Base-by-base conservation (phyloP, 2,113 vertebrate genomes). In the Egretta garzetta region DNA sequence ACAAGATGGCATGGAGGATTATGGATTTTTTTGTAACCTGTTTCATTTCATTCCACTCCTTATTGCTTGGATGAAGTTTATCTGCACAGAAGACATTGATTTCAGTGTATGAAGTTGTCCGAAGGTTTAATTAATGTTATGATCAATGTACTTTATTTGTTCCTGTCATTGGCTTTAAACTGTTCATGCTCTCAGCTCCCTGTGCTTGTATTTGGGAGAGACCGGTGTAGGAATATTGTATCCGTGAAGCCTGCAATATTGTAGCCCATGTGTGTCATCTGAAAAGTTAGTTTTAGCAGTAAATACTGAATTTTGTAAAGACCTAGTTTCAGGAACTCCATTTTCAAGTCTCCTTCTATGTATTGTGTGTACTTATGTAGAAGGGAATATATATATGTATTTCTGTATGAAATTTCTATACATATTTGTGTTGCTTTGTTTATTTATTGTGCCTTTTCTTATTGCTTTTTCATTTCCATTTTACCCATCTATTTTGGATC, bases 111-210 rank as follows among this genome's bases (percentile, higher is more conserved):
- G 71, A 86, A 76, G 66, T 64, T 41, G 62, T 88, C 86, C 50
- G 75, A 75, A 90, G 41, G 24, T 80, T 90, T 90, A 95, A 96
- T 92, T 96, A 86, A 90, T 76, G 21, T 47, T 79, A 39, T 22
- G 22, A 70, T 92, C 60, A 77, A 47, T 59, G 50, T 77, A 8
- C 17, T 76, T 95, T 70, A 43, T 92, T 90, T 85, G 58, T 86
- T 80, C 27, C 55, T 70, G 67, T 22, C n/a, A 7, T 7, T 76
- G 79, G 30, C 55, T 72, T 62, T 73, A 53, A 50, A 32, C 16
- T 62, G 39, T 20, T 75, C 2, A 4, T 64, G 24, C 11, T 72
- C 23, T 27, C 1, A 4, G n/a, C 37, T 83, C 6, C 6, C 35
- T 33, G 66, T 5, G 5, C 39, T 68, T 23, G 13, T 63, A 15